Evolutionary conservation across 2,888 invertebrate genomes (phyloP).

Genomic region (Dorcus parallelipipedus): DNA sequence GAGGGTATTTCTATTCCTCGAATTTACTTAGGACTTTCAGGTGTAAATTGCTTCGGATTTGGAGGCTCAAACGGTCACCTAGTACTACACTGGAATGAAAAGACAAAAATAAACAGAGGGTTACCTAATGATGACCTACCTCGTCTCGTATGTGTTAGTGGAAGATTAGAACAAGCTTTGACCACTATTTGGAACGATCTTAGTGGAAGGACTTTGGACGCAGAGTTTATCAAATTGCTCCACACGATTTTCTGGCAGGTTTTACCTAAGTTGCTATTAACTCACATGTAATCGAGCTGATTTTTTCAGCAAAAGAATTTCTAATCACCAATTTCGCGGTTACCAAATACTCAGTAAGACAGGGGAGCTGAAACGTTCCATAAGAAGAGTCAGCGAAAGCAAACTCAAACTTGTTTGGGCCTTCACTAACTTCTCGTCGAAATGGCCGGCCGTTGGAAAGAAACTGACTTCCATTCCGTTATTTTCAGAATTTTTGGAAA

Average conservation of each 20-base stretch:
- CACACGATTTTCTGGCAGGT: conserved; percentile 21
- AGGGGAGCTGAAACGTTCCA: not conserved
- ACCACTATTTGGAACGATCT: conserved; percentile 60
- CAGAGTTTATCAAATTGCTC: conserved; percentile 33
- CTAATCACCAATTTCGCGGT: not conserved
- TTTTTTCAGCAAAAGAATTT: not conserved
- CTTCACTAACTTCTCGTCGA: conserved; percentile 1
- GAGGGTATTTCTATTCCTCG: not conserved
- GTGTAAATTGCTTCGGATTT: conserved; percentile 85
- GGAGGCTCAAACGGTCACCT: conserved; percentile 82
- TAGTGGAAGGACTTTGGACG: conserved; percentile 47
- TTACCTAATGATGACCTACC: conserved; percentile 63
- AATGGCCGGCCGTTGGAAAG: conserved; percentile 1
- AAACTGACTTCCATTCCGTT: conserved; percentile 5
- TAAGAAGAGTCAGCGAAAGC: not conserved
- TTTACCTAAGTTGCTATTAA: not conserved
- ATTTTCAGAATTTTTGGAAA: conserved; percentile 4
- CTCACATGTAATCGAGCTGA: not conserved
- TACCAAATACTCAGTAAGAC: not conserved
- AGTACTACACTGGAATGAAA: conserved; percentile 58
- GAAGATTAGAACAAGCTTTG: conserved; percentile 74
- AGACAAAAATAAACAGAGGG: conserved; percentile 61
- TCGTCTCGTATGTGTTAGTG: conserved; percentile 68
- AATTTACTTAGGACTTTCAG: not conserved
- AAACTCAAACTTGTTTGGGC: conserved; percentile 3